These are phyloP conservation scores for Drosophila basisetae DNA, from an alignment of 2,888 invertebrate species.

Conservation along the genomic window DNA sequence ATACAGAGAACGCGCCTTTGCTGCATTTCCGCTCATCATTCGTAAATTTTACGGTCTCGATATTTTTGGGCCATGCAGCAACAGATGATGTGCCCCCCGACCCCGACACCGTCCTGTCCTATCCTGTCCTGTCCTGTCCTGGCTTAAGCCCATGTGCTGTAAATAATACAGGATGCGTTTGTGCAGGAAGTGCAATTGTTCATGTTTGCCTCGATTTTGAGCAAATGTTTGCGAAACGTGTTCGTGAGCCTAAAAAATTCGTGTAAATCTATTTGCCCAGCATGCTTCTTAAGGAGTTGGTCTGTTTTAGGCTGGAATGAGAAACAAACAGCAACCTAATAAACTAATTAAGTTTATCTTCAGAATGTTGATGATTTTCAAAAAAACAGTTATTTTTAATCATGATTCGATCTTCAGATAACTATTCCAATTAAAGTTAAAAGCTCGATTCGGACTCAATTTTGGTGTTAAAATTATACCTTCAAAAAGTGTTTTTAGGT, in stretches of 20 bases:
- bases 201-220: slow-evolving; percentile 21
- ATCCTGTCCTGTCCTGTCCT: slow-evolving; percentile 1
- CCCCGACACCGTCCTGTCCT: slow-evolving; percentile 2
- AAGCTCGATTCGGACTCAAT: background rate
- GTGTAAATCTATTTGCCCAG: slow-evolving; percentile 28
- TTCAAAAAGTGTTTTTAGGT: background rate
- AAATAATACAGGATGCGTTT: slow-evolving; percentile 56
- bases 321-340: background rate
- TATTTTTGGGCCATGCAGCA: slow-evolving; percentile 38
- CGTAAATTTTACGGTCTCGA: slow-evolving; percentile 30
- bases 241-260: slow-evolving; percentile 20
- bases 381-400: background rate
- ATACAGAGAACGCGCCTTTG: slow-evolving; percentile 73
- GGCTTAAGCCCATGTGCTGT: slow-evolving; percentile 59
- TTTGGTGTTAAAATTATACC: background rate
- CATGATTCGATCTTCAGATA: background rate
- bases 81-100: slow-evolving; percentile 44
- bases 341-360: background rate
- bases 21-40: slow-evolving; percentile 60
- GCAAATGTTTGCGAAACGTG: slow-evolving; percentile 69
- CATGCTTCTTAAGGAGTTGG: background rate
- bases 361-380: background rate
- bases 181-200: slow-evolving; percentile 73
- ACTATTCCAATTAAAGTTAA: background rate
- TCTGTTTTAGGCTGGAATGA: background rate